phyloP scores from a whole-genome alignment of 1,140 invertebrate genomes.

The Phymorhynchus buccinoides region DNA sequence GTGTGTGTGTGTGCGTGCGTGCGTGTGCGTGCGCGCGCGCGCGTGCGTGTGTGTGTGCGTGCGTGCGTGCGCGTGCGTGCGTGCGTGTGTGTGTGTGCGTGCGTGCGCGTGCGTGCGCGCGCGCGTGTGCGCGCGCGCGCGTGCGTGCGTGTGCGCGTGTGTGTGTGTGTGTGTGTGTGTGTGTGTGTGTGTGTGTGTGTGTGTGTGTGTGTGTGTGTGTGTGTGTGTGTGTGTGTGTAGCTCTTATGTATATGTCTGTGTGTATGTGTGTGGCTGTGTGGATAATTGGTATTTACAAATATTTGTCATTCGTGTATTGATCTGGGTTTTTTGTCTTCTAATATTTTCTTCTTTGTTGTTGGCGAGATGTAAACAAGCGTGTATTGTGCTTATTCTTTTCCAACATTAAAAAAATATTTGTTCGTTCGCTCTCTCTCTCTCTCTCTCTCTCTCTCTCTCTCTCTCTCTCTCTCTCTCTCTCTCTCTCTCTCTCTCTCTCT shows the following conservation, averaged over 20 bases:
- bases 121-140: constrained; percentile 20
- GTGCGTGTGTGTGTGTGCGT: constrained; percentile 15
- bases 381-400: no score
- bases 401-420: no score
- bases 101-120: constrained; percentile 1
- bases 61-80: neutral
- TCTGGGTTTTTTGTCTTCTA: no score
- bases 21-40: constrained; percentile 20
- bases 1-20: neutral
- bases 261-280: constrained; percentile 3
- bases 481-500: no score
- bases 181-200: constrained; percentile 25
- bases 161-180: constrained; percentile 21
- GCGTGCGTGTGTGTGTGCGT: constrained; percentile 21
- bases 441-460: no score
- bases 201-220: constrained; percentile 26
- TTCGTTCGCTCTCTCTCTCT: no score
- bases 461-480: no score
- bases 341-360: no score
- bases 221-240: constrained; percentile 27
- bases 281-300: no score
- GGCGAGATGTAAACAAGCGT: no score
- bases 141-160: constrained; percentile 21
- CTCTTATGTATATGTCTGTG: neutral
- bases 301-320: no score